These are phyloP conservation scores for Osedax frankpressi DNA, from an alignment of 2,888 invertebrate species.

Conservation along the genomic window DNA sequence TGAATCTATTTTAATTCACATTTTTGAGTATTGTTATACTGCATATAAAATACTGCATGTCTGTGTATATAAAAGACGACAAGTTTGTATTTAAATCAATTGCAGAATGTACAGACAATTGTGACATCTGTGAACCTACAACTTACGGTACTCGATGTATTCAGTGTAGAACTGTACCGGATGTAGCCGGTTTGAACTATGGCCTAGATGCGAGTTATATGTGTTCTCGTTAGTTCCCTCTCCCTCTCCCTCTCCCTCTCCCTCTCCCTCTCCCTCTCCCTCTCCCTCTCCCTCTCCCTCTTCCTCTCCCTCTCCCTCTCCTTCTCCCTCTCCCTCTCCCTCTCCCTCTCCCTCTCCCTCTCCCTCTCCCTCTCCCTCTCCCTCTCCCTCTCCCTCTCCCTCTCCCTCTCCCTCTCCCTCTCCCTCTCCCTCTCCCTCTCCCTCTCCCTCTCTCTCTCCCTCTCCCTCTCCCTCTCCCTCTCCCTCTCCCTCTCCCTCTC, in stretches of 20 bases:
- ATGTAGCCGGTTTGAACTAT: no score
- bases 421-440: constrained; percentile 1
- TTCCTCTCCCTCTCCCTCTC: background rate
- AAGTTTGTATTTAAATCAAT: no score
- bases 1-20: no score
- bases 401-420: constrained; percentile 1
- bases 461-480: background rate
- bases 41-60: no score
- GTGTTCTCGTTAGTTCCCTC: background rate
- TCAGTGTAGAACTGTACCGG: no score
- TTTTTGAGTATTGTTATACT: no score
- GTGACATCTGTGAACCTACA: no score
- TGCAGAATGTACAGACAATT: no score
- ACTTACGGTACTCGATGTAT: no score
- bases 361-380: constrained; percentile 2
- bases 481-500: background rate
- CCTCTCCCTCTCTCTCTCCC: background rate
- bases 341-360: constrained; percentile 2
- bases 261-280: background rate
- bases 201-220: no score
- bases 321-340: background rate
- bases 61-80: no score
- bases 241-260: constrained; percentile 4
- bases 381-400: background rate
- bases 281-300: background rate